phyloP scores from a whole-genome alignment of 2,888 invertebrate genomes.

The Volucella inanis region DNA sequence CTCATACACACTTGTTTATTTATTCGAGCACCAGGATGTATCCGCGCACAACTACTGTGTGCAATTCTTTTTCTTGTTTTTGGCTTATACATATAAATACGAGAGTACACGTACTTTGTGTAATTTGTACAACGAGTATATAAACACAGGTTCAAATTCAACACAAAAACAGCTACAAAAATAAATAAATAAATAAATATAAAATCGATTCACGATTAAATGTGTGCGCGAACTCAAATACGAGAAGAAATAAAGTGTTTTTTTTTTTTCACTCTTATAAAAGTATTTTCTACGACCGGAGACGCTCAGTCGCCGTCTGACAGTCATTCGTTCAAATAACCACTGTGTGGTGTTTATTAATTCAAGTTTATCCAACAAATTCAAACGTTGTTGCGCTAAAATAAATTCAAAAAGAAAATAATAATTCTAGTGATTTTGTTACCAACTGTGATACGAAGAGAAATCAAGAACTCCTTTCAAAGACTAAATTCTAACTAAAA shows the following conservation, averaged over 20 bases:
- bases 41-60: not conserved
- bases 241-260: not conserved
- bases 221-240: slow-evolving; percentile 33
- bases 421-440: slow-evolving; percentile 30
- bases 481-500: slow-evolving; percentile 37
- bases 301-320: slow-evolving; percentile 86
- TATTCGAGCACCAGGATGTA: slow-evolving; percentile 10
- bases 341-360: slow-evolving; percentile 58
- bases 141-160: no score
- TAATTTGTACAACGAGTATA: no score
- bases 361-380: slow-evolving; percentile 22
- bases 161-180: no score
- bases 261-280: slow-evolving; percentile 78
- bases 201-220: not conserved
- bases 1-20: slow-evolving; percentile 28
- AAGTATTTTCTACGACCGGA: slow-evolving; percentile 83
- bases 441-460: slow-evolving; percentile 40
- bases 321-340: slow-evolving; percentile 63
- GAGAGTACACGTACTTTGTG: no score
- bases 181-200: no score
- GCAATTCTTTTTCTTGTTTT: slow-evolving; percentile 3
- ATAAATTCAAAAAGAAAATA: slow-evolving; percentile 47
- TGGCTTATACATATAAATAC: no score
- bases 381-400: not conserved
- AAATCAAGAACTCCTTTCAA: slow-evolving; percentile 13